Evolutionary conservation across 2,888 invertebrate genomes (phyloP).

Genomic region (Hypomecis atomaria): DNA sequence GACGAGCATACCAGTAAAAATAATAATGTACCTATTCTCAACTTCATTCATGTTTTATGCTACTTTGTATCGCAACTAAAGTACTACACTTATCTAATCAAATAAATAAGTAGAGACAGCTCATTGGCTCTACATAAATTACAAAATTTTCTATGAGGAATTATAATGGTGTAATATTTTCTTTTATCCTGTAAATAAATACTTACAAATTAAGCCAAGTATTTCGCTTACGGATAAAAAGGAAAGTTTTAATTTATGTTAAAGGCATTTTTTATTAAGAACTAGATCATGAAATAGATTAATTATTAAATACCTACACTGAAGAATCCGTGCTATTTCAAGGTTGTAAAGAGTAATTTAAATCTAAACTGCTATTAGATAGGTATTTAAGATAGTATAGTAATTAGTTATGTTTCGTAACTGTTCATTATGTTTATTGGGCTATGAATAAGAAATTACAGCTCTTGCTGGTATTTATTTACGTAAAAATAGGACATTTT

Average conservation of each 20-base stretch:
- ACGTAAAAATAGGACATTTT: slow-evolving; percentile 29
- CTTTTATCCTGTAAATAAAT: slow-evolving; percentile 14
- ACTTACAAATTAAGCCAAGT: slow-evolving; percentile 8
- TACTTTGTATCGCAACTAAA: too few species aligned
- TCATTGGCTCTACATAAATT: neutral
- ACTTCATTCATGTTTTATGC: too few species aligned
- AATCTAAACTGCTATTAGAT: slow-evolving; percentile 25
- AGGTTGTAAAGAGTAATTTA: slow-evolving; percentile 45
- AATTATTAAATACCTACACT: slow-evolving; percentile 22
- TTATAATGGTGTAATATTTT: slow-evolving; percentile 14
- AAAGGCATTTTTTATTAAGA: slow-evolving; percentile 46
- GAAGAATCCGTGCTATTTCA: slow-evolving; percentile 41
- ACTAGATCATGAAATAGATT: slow-evolving; percentile 55
- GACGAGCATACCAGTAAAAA: too few species aligned
- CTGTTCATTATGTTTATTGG: slow-evolving; percentile 33
- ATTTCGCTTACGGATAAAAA: slow-evolving; percentile 15
- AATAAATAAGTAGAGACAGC: too few species aligned
- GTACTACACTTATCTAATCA: too few species aligned
- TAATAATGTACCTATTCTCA: too few species aligned
- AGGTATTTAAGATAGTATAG: slow-evolving; percentile 30
- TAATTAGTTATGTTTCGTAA: slow-evolving; percentile 33
- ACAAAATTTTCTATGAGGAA: slow-evolving; percentile 7
- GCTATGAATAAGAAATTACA: slow-evolving; percentile 30
- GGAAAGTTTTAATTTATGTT: slow-evolving; percentile 12
- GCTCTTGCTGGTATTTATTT: slow-evolving; percentile 27